Percentiles rank a stretch among this genome's conserved stretches.
These are phyloP conservation scores for Tapirus indicus DNA, from an alignment of 2,797 vertebrate species.

Conservation along the genomic window DNA sequence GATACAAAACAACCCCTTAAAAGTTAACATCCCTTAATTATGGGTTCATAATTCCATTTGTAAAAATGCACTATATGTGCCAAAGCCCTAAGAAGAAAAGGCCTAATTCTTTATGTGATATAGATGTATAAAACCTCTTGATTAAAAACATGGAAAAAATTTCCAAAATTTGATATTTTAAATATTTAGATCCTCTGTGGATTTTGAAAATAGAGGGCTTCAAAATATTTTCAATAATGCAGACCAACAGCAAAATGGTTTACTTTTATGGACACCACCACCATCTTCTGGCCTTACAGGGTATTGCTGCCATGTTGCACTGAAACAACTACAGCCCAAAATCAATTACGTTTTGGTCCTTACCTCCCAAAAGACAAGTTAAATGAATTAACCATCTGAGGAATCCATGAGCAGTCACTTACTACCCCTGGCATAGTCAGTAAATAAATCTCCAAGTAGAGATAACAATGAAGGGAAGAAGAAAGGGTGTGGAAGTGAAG, in stretches of 20 bases:
- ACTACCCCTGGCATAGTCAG: background rate
- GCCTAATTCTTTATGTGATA: background rate
- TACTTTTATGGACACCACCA: background rate
- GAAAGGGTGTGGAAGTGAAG: background rate
- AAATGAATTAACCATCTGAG: background rate
- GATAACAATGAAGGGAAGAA: background rate
- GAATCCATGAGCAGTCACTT: background rate
- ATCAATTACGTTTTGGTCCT: background rate
- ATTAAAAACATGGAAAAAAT: conserved; percentile 30
- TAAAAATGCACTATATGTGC: conserved; percentile 1
- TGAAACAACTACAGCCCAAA: background rate
- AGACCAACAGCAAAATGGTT: background rate
- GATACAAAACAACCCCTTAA: background rate
- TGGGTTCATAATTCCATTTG: background rate
- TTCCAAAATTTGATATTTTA: background rate
- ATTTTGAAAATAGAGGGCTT: conserved; percentile 20
- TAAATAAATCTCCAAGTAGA: conserved; percentile 29
- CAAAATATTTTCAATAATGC: background rate
- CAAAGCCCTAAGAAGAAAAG: background rate
- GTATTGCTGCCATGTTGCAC: conserved; percentile 18
- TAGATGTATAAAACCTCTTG: background rate
- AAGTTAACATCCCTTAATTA: background rate
- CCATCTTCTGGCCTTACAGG: conserved; percentile 57
- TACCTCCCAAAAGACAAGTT: background rate
- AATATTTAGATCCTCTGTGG: background rate